A percentile compares a stretch with the other conserved stretches of the same genome.
Evolutionary conservation across 2,113 vertebrate genomes (phyloP).

Genomic region (Deroptyus accipitrinus): DNA sequence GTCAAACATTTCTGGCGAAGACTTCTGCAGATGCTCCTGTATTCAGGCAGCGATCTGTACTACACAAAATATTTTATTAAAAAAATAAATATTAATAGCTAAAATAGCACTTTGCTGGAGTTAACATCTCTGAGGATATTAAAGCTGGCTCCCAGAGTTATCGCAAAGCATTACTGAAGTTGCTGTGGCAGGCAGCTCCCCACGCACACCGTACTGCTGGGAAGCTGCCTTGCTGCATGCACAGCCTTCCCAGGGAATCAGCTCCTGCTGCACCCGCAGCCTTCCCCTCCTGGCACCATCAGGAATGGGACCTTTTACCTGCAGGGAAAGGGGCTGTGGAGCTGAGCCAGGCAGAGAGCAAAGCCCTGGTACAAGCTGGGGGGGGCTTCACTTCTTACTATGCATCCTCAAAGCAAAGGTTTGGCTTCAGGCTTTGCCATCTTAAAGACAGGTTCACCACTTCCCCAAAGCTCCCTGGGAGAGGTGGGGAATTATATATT

Average conservation of each 20-base stretch:
- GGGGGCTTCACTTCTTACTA: not conserved
- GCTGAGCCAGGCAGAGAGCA: not conserved
- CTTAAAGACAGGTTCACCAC: not conserved
- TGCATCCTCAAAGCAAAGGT: not conserved
- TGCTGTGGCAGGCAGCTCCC: constrained; percentile 30
- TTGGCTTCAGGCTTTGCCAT: not conserved
- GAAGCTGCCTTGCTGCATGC: not conserved
- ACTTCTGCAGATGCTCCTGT: not conserved
- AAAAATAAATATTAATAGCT: not conserved
- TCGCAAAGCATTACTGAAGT: not conserved
- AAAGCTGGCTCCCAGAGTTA: constrained; percentile 22
- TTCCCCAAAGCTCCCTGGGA: not conserved
- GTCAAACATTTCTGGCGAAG: not conserved
- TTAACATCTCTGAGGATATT: constrained; percentile 45
- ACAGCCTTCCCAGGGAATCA: not conserved
- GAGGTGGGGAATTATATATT: not conserved
- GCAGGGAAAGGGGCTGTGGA: not conserved
- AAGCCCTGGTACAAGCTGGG: not conserved
- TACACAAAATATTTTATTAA: not conserved
- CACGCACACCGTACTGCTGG: not conserved
- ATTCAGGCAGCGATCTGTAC: not conserved
- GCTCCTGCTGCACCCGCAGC: not conserved
- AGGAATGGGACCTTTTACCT: not conserved
- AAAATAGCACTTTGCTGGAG: not conserved
- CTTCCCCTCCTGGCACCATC: not conserved